Conservation (phyloP, 1,140 invertebrate genomes). For the Conus betulinus region DNA sequence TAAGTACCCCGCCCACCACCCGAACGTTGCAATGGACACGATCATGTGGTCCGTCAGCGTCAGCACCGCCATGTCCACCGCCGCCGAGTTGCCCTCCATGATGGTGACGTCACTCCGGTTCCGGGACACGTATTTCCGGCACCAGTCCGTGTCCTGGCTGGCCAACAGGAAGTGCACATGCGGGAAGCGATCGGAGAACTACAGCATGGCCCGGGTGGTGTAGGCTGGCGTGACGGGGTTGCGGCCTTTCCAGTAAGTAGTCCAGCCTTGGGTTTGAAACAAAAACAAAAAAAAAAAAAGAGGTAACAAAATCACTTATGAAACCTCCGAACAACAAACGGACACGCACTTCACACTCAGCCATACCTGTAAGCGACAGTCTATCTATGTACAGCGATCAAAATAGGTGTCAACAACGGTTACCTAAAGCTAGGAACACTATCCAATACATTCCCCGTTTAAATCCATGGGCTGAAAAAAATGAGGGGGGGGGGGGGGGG, state of each 20-base stretch:
- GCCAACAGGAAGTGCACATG: conserved; percentile 15
- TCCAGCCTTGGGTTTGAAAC: neutral
- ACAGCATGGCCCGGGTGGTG: conserved; percentile 1
- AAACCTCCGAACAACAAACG: no score
- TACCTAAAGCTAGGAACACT: no score
- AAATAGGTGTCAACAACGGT: no score
- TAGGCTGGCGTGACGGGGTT: conserved; percentile 24
- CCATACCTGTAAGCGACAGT: no score
- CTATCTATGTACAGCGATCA: no score
- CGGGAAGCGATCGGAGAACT: neutral
- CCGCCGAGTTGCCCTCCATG: conserved; percentile 7
- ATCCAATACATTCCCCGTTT: no score
- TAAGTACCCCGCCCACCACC: conserved; percentile 68
- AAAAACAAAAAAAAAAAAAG: no score
- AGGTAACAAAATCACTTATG: no score
- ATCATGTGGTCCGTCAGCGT: conserved; percentile 63
- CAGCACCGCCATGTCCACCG: conserved; percentile 62
- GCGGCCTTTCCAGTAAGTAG: neutral
- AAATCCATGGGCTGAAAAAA: no score
- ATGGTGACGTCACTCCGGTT: conserved; percentile 8
- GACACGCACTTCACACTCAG: no score
- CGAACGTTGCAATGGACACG: conserved; percentile 62
- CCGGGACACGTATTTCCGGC: neutral
- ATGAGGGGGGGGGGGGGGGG: no score
- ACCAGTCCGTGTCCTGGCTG: conserved; percentile 17